phyloP scores from a whole-genome alignment of 2,797 vertebrate species.

The Chiroxiphia lanceolata region DNA sequence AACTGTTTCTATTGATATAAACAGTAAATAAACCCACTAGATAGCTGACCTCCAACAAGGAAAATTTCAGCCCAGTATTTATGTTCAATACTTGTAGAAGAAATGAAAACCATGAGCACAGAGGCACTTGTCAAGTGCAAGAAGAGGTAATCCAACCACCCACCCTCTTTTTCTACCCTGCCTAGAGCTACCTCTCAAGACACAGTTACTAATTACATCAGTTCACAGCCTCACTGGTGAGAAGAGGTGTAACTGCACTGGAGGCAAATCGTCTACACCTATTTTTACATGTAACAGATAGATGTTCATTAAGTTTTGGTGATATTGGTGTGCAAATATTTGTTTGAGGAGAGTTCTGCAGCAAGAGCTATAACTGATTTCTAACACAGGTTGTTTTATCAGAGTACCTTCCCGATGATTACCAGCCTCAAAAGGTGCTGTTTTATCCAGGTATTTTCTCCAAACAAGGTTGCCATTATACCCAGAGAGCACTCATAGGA shows the following conservation, averaged over 20 bases:
- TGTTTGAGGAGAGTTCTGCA: neutral
- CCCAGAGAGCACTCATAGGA: neutral
- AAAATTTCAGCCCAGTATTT: neutral
- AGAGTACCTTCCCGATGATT: neutral
- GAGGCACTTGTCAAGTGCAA: neutral
- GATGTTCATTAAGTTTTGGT: neutral
- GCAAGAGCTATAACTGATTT: neutral
- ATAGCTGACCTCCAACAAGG: neutral
- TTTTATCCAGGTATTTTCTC: neutral
- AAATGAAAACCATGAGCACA: neutral
- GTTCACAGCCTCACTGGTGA: neutral
- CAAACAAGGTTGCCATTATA: conserved; percentile 36
- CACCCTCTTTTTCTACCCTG: neutral
- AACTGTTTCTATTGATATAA: neutral
- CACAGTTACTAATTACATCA: neutral
- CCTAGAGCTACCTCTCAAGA: neutral
- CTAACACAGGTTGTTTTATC: neutral
- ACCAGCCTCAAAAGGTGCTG: neutral
- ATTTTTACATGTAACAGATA: fast-evolving
- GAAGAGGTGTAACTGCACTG: neutral
- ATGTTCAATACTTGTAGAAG: neutral
- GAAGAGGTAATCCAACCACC: fast-evolving
- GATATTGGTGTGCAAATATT: neutral
- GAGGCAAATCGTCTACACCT: neutral
- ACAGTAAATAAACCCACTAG: neutral